Evolutionary conservation across 2,888 invertebrate species (phyloP), one percentile per base, ranked within the genome.

Genomic region (Ochropleura plecta): DNA sequence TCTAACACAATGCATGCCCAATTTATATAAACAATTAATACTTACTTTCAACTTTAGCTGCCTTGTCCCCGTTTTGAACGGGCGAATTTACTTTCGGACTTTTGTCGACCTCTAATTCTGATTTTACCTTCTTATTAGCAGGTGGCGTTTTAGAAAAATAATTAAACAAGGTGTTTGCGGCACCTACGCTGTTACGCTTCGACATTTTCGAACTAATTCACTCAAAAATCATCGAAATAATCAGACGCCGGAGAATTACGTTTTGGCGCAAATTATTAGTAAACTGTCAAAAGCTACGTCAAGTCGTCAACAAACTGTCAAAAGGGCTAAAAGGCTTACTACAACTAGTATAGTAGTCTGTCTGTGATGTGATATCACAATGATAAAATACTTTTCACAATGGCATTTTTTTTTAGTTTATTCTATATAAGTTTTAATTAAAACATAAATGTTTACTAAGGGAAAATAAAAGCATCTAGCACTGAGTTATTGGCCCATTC

Each of bases 91-190:
- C 65, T 59, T 89, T 89, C 8, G 89, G 87, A 62, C 83, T 90
- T 63, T 65, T 87, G n/a, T 88, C 89, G 44, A 84, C 73, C 65
- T 91, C 91, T 46, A 79, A 79, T 67, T 90, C 92, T 12, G 90
- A 77, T 88, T 95, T 96, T 12, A 88, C 60, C 79, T 96, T 93
- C 77, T 95, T 95, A 78, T 90, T 93, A 7, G 95, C 89, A 1
- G 96, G 97, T 10, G 97, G 97, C 0, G 97, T 97, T 91, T 97
- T 97, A 3, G 96, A 91, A 87, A 98, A 98, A 90, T 98, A 98
- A 90, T 98, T 98, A 65, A 97, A 97, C 18, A 98, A 90, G 0
- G 98, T 98, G 88, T 98, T 98, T 57, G 97, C 96, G 42, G 91
- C 72, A 8, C 93, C 92, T 16, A 90, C 84, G 76, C 94, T 96